phyloP scores from a whole-genome alignment of 2,113 vertebrate species.

The Callorhinus ursinus region DNA sequence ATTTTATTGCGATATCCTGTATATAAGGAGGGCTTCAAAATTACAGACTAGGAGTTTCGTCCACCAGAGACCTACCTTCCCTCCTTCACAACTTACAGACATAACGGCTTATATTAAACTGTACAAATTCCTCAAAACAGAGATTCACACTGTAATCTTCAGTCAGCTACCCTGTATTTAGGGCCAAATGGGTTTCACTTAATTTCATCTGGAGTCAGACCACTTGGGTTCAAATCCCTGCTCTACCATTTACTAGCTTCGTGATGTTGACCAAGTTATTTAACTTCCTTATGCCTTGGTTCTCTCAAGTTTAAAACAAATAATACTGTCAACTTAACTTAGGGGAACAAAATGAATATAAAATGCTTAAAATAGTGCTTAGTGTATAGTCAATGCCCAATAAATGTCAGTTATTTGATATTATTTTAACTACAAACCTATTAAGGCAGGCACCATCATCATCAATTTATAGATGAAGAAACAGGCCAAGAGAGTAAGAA shows the following conservation, averaged over 20 bases:
- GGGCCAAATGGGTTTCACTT: background rate
- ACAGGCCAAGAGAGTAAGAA: background rate
- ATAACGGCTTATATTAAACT: background rate
- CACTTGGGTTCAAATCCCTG: slow-evolving; percentile 6
- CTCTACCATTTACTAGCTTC: background rate
- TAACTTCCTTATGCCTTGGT: background rate
- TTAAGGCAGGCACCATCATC: background rate
- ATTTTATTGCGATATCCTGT: background rate
- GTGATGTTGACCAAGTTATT: background rate
- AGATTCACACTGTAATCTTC: background rate
- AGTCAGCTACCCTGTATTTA: background rate
- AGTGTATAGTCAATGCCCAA: background rate
- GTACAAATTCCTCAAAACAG: background rate
- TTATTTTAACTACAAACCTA: background rate
- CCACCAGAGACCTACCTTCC: background rate
- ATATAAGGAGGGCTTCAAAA: background rate
- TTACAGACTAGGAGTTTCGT: background rate
- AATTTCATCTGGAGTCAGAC: background rate
- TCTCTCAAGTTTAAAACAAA: background rate
- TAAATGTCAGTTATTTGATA: background rate
- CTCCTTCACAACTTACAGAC: background rate
- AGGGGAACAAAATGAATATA: background rate
- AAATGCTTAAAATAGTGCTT: background rate
- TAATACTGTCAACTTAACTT: background rate
- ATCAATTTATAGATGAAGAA: slow-evolving; percentile 14